Conservation (phyloP, 2,113 vertebrate species). For the Furnarius figulus region DNA sequence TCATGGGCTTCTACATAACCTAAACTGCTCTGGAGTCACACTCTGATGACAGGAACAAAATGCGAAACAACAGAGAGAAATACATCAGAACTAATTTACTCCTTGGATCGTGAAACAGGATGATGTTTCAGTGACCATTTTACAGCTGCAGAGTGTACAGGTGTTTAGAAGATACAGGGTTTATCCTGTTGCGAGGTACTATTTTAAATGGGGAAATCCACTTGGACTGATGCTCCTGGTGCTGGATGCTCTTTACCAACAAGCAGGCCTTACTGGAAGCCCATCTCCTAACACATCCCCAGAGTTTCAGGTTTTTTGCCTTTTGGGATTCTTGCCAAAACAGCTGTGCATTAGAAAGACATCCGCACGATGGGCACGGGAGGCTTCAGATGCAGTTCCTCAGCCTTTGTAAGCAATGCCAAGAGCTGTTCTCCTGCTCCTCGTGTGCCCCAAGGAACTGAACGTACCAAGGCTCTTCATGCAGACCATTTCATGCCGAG, state of each 20-base stretch:
- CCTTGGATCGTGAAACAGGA: neutral
- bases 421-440: neutral
- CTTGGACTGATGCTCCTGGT: neutral
- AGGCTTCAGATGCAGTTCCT: neutral
- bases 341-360: neutral
- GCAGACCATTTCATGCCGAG: accelerated
- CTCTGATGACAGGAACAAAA: neutral
- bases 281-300: neutral
- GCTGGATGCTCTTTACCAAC: neutral
- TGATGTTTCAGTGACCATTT: neutral
- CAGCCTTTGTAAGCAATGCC: accelerated
- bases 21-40: neutral
- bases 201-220: neutral
- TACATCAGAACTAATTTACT: neutral
- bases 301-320: neutral
- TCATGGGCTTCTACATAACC: neutral
- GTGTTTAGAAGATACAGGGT: neutral
- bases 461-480: accelerated
- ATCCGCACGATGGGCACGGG: accelerated
- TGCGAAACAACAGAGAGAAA: neutral
- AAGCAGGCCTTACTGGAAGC: neutral
- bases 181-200: neutral
- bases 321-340: neutral
- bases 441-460: neutral
- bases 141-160: neutral